These are phyloP conservation scores for Brenthis ino DNA, from an alignment of 2,888 invertebrate genomes.

Conservation along the genomic window DNA sequence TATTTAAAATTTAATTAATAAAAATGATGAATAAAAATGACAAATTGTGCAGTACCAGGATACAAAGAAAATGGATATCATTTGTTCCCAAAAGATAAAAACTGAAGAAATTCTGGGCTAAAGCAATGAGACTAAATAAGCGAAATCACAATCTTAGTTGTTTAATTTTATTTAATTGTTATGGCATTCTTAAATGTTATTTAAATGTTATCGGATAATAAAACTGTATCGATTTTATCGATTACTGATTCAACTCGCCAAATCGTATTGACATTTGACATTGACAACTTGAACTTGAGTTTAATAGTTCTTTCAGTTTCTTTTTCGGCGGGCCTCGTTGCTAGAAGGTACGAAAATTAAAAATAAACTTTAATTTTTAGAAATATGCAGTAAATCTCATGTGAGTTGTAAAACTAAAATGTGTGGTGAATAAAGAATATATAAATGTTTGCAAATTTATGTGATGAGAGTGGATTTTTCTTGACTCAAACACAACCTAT, in stretches of 20 bases:
- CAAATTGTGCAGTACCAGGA: no score
- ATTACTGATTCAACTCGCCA: no score
- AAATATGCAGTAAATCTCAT: constrained; percentile 16
- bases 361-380: constrained; percentile 1
- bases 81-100: no score
- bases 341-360: constrained; percentile 56
- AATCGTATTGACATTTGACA: neutral
- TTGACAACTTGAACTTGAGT: neutral
- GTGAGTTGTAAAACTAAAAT: neutral
- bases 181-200: no score
- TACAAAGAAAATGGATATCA: no score
- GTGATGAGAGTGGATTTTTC: constrained; percentile 56
- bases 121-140: no score
- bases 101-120: no score
- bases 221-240: neutral
- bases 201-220: neutral
- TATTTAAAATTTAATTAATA: no score
- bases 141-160: no score
- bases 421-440: constrained; percentile 1
- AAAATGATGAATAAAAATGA: no score
- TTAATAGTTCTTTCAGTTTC: constrained; percentile 40
- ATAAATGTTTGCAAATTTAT: constrained; percentile 19
- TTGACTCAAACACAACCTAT: neutral
- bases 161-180: no score
- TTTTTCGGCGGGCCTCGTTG: constrained; percentile 65